Percentiles rank a stretch among this genome's conserved stretches.
These are phyloP conservation scores for Leptoteleia sp. DNA, from an alignment of 1,140 invertebrate genomes.

Conservation along the genomic window DNA sequence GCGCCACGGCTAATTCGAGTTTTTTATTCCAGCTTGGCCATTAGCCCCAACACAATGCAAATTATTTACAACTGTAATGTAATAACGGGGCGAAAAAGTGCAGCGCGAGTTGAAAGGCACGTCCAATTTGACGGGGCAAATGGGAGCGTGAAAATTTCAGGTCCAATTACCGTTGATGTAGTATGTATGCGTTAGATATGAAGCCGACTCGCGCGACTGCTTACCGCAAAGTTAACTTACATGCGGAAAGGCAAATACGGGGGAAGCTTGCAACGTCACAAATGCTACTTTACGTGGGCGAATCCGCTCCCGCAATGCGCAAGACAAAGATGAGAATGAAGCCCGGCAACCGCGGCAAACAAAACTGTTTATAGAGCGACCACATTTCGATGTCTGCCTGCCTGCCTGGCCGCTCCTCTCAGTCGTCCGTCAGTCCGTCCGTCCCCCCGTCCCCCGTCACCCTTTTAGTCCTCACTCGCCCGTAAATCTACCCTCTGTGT, in stretches of 20 bases:
- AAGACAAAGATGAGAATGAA: conserved; percentile 46
- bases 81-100: conserved; percentile 16
- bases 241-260: conserved; percentile 47
- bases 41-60: too few relatives aligned
- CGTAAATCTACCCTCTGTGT: conserved; percentile 23
- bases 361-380: conserved; percentile 56
- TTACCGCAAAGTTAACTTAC: conserved; percentile 57
- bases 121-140: conserved; percentile 32
- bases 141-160: conserved; percentile 49
- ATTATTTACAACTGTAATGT: too few relatives aligned
- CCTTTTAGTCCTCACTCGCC: conserved; percentile 12
- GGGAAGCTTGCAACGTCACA: conserved; percentile 43
- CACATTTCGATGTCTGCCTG: conserved; percentile 41
- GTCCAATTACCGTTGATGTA: conserved; percentile 49
- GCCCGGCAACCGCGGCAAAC: conserved; percentile 48
- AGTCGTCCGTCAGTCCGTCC: too few relatives aligned
- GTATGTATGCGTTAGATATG: conserved; percentile 50
- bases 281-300: conserved; percentile 44
- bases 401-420: too few relatives aligned
- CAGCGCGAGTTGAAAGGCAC: conserved; percentile 2
- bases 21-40: too few relatives aligned
- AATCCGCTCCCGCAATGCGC: conserved; percentile 34
- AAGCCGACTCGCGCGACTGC: conserved; percentile 44
- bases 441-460: too few relatives aligned
- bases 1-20: too few relatives aligned